These are phyloP conservation scores for Melanotaenia trifasciata DNA, from an alignment of 2,797 vertebrate species.

Conservation along the genomic window DNA sequence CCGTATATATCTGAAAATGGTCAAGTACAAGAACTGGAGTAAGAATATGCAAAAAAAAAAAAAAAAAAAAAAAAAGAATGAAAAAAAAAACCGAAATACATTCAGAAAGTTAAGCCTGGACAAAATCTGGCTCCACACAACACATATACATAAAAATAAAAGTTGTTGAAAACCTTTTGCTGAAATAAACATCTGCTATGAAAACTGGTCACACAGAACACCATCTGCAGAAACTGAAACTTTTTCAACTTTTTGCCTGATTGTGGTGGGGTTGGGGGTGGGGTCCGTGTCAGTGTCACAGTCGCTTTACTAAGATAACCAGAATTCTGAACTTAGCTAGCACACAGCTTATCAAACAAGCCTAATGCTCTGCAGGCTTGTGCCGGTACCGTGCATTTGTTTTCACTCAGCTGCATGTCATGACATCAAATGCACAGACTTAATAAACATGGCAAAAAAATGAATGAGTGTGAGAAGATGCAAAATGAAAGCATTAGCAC, in stretches of 20 bases:
- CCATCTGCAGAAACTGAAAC: slow-evolving; percentile 32
- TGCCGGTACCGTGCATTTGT: not conserved
- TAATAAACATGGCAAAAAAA: not conserved
- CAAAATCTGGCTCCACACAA: not conserved
- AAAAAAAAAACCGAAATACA: not conserved
- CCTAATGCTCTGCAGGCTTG: not conserved
- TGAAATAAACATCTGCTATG: not conserved
- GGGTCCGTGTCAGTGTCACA: no score
- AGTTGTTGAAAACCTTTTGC: not conserved
- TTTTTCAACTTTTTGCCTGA: slow-evolving; percentile 17
- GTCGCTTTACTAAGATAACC: slow-evolving; percentile 14
- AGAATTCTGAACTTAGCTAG: not conserved
- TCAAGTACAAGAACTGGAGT: no score
- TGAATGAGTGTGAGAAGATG: not conserved
- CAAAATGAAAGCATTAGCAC: not conserved
- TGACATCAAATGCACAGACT: not conserved
- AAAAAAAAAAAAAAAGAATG: no score
- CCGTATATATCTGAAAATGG: no score
- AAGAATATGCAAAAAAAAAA: no score
- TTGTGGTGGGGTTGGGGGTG: not conserved
- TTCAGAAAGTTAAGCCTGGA: not conserved
- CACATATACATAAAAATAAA: not conserved
- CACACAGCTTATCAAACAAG: not conserved
- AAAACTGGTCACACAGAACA: not conserved
- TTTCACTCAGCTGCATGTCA: not conserved